Percentiles rank a stretch among this genome's conserved stretches.
Evolutionary conservation across 1,140 invertebrate species (phyloP).

Genomic region (Dinothrombium tinctorium): DNA sequence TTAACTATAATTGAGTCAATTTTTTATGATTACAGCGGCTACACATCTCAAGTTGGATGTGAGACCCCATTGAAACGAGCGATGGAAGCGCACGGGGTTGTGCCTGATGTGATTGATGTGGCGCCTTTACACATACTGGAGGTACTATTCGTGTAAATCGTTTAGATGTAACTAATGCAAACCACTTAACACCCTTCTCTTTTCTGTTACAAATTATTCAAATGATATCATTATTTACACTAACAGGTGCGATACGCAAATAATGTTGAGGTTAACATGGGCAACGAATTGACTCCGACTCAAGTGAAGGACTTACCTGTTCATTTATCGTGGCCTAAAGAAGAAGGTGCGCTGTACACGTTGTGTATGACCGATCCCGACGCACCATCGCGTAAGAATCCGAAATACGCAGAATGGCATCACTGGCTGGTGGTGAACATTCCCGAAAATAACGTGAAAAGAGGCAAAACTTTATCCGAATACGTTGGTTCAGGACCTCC

Average conservation of each 20-base stretch:
- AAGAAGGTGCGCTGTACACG: slow-evolving; percentile 31
- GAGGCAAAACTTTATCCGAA: slow-evolving; percentile 44
- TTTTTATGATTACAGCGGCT: no score
- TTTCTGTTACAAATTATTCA: no score
- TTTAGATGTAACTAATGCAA: neutral
- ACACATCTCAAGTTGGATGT: no score
- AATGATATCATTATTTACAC: no score
- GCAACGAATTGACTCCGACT: slow-evolving; percentile 36
- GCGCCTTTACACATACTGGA: slow-evolving; percentile 28
- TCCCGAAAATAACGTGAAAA: slow-evolving; percentile 39
- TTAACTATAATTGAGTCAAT: no score
- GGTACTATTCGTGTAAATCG: slow-evolving; percentile 10
- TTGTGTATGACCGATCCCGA: slow-evolving; percentile 73
- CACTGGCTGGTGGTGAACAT: slow-evolving; percentile 84
- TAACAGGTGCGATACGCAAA: slow-evolving; percentile 5
- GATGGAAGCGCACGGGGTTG: slow-evolving; percentile 32
- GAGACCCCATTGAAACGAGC: no score
- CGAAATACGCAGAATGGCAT: slow-evolving; percentile 58
- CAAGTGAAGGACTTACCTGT: slow-evolving; percentile 28
- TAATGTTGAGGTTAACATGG: slow-evolving; percentile 20
- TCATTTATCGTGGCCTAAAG: slow-evolving; percentile 19
- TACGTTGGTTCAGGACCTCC: slow-evolving; percentile 50
- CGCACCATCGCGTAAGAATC: slow-evolving; percentile 51
- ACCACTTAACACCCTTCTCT: no score
- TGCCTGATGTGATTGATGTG: slow-evolving; percentile 41